A percentile compares a stretch with the other conserved stretches of the same genome.
Evolutionary conservation across 2,888 invertebrate genomes (phyloP).

Genomic region (Xylota sylvarum): DNA sequence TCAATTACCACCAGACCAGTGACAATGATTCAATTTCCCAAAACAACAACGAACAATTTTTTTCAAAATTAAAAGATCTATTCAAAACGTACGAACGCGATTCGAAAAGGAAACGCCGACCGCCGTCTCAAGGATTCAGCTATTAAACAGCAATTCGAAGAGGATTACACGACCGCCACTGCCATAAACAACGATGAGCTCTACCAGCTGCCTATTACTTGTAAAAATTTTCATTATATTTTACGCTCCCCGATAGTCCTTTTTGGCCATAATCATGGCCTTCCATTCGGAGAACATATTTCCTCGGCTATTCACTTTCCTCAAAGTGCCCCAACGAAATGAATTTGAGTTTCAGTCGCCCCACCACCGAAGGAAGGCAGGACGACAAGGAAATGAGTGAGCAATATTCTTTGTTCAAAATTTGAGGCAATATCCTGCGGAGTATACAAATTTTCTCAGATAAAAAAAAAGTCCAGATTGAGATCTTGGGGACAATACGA

Average conservation of each 20-base stretch:
- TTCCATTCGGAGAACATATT: slow-evolving; percentile 57
- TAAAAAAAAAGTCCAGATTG: slow-evolving; percentile 68
- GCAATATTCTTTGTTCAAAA: slow-evolving; percentile 68
- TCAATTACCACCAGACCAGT: slow-evolving; percentile 9
- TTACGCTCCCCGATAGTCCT: slow-evolving; percentile 69
- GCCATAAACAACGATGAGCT: slow-evolving; percentile 48
- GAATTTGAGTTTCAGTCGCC: slow-evolving; percentile 31
- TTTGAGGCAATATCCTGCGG: slow-evolving; percentile 70
- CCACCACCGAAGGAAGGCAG: not conserved
- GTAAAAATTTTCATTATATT: slow-evolving; percentile 68
- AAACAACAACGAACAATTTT: not conserved
- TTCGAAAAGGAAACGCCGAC: slow-evolving; percentile 7
- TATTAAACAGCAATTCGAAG: slow-evolving; percentile 65
- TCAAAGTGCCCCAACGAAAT: slow-evolving; percentile 58
- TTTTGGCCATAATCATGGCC: slow-evolving; percentile 65
- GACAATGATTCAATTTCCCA: not conserved
- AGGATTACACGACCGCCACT: slow-evolving; percentile 59
- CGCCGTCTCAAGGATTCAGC: slow-evolving; percentile 40
- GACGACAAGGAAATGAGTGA: slow-evolving; percentile 41
- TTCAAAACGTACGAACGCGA: not conserved
- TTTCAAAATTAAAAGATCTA: slow-evolving; percentile 15
- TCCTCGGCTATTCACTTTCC: slow-evolving; percentile 59
- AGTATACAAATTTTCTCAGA: slow-evolving; percentile 70
- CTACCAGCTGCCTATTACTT: slow-evolving; percentile 45
- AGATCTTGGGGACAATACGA: slow-evolving; percentile 57